phyloP scores from a whole-genome alignment of 2,113 vertebrate genomes.

The Callithrix jacchus region DNA sequence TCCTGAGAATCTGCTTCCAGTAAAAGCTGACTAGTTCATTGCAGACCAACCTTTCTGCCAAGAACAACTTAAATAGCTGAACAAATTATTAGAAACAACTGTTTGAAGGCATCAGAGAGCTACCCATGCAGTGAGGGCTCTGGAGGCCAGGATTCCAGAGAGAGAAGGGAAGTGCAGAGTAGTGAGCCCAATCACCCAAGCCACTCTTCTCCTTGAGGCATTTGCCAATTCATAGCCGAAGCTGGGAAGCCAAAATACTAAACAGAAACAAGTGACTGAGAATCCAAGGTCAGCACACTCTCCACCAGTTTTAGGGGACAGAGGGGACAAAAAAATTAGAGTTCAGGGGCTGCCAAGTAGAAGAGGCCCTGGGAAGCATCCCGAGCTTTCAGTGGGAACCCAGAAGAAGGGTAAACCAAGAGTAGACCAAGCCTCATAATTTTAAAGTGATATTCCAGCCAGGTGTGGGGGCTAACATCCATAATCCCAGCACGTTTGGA shows the following conservation, averaged over 20 bases:
- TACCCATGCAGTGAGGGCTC: neutral
- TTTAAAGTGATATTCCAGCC: neutral
- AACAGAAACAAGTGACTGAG: neutral
- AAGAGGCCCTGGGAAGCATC: neutral
- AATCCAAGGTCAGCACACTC: neutral
- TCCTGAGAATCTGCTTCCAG: neutral
- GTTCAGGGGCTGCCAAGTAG: neutral
- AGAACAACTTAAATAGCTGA: slow-evolving; percentile 16
- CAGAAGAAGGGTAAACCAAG: neutral
- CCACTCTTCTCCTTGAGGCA: neutral
- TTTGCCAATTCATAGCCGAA: neutral
- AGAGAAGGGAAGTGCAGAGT: neutral
- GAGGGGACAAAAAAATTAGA: neutral
- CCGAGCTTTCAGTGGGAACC: neutral
- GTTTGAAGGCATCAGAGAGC: neutral
- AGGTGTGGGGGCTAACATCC: no score
- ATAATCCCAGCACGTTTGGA: no score
- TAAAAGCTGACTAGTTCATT: neutral
- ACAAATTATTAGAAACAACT: neutral
- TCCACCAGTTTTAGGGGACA: neutral
- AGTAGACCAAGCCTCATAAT: neutral
- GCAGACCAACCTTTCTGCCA: neutral
- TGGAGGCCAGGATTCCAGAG: neutral
- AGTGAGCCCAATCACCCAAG: neutral
- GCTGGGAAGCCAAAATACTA: neutral